Base-by-base conservation (phyloP, 1,140 invertebrate species). In the Drosophila melanica region DNA sequence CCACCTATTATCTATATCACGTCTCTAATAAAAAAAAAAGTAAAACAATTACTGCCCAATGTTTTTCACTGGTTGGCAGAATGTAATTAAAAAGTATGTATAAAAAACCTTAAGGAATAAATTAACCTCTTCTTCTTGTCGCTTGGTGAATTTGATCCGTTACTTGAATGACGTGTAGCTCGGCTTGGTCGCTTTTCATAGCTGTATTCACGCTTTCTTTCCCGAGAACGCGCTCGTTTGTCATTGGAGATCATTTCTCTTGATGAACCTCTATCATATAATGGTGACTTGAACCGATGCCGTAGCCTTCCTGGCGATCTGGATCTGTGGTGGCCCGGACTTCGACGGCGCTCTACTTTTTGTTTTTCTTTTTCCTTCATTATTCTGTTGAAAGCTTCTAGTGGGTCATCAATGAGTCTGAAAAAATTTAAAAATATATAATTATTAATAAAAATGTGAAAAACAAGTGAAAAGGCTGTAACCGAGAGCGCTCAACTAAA, bases 351-450 rank as follows among this genome's bases (percentile, higher is more conserved):
- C 63, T 94, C 93, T 54, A 94, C 93, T 64, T 95, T 95, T 50
- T 95, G 93, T 35, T 95, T 93, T 70, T 97, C 96, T 92, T 97
- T 97, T 90, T 98, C 96, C 66, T 95, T 93, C 69, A 98, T 93
- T 92, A 97, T 96, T 71, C 96, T 93, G 89, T 97, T 95, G 92
- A 98, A 98, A 51, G 96, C 96, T 90, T 96, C 96, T 73, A 97
- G 90, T 9, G 96, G 96, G 92, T 97, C 96, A 81, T 96, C 95
- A 54, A 96, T 95, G n/a, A 94, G 93, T 20, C 95, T 95, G 77
- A 1, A 65, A 44, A 42, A 10, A 48, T 2, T 55, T 35, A 30
- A 47, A 11, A 12, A 27, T 20, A 27, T 14, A 16, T 51, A 3
- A 4, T 33, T 42, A 4, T 48, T 9, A 16, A 27, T 51, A 39